Conservation (phyloP, 2,113 vertebrate genomes). For the Salminus brasiliensis region DNA sequence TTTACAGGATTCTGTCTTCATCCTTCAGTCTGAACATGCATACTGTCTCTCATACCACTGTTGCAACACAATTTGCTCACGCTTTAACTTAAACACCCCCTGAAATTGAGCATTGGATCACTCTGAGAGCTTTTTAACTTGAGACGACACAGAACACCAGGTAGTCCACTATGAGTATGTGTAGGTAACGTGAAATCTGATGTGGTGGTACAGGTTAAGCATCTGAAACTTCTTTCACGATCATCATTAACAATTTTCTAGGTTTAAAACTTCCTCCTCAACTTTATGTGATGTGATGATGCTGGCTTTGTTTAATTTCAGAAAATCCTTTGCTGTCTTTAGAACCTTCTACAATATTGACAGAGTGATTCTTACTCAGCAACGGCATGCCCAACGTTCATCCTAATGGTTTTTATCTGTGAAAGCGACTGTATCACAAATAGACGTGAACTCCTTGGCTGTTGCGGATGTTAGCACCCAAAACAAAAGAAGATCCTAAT, state of each 20-base stretch:
- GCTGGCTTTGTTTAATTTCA: too few relatives aligned
- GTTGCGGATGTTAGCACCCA: slow-evolving; percentile 30
- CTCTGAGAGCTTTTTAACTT: background rate
- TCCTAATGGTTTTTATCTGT: slow-evolving; percentile 15
- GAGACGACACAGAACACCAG: background rate
- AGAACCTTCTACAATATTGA: too few relatives aligned
- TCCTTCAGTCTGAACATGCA: slow-evolving; percentile 30
- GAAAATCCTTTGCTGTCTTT: too few relatives aligned
- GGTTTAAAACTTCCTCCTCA: too few relatives aligned
- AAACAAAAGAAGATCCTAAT: slow-evolving; percentile 26
- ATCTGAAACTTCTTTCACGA: too few relatives aligned
- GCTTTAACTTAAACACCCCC: slow-evolving; percentile 11
- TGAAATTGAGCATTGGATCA: background rate
- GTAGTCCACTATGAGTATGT: background rate
- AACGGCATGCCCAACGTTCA: too few relatives aligned
- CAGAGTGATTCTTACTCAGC: background rate
- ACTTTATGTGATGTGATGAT: too few relatives aligned
- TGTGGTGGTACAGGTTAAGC: too few relatives aligned
- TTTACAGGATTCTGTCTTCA: slow-evolving; percentile 32
- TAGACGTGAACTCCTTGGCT: slow-evolving; percentile 12
- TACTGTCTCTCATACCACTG: slow-evolving; percentile 11
- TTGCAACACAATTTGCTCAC: background rate
- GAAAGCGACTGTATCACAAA: slow-evolving; percentile 31
- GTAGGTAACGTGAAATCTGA: background rate
- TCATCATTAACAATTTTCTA: too few relatives aligned